Conservation (phyloP, 64 coral and sea anemone genomes). For the Stichodactyla mertensii region DNA sequence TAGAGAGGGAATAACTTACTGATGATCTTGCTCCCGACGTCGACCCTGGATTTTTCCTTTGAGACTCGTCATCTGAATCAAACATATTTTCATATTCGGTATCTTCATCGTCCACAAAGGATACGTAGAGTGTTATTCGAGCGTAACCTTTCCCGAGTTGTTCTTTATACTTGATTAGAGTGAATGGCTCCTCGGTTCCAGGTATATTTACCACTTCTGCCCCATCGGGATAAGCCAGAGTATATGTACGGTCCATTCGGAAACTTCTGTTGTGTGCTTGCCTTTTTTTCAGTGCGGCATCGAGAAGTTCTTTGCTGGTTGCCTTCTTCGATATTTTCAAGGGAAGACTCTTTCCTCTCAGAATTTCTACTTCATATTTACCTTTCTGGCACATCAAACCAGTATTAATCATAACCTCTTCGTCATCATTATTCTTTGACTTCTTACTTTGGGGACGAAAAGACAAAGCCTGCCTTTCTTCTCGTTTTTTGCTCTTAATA, state of each 20-base stretch:
- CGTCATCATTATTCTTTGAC: constrained; percentile 47
- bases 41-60: neutral
- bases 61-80: neutral
- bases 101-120: constrained; percentile 19
- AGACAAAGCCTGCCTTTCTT: constrained; percentile 42
- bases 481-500: constrained; percentile 34
- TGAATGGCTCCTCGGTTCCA: constrained; percentile 40
- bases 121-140: constrained; percentile 29
- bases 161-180: constrained; percentile 52
- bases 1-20: neutral
- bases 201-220: constrained; percentile 37
- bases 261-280: constrained; percentile 42
- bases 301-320: constrained; percentile 14
- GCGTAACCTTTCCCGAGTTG: constrained; percentile 30
- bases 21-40: neutral
- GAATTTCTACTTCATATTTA: neutral
- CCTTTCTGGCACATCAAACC: neutral
- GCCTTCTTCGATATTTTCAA: constrained; percentile 36
- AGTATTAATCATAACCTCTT: constrained; percentile 34
- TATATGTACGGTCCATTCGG: constrained; percentile 48
- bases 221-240: constrained; percentile 45
- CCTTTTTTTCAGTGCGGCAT: constrained; percentile 48
- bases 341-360: constrained; percentile 31
- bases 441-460: constrained; percentile 19
- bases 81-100: neutral